Conservation (phyloP, 92 coral and sea anemone genomes). For the Heliopora coerulea region DNA sequence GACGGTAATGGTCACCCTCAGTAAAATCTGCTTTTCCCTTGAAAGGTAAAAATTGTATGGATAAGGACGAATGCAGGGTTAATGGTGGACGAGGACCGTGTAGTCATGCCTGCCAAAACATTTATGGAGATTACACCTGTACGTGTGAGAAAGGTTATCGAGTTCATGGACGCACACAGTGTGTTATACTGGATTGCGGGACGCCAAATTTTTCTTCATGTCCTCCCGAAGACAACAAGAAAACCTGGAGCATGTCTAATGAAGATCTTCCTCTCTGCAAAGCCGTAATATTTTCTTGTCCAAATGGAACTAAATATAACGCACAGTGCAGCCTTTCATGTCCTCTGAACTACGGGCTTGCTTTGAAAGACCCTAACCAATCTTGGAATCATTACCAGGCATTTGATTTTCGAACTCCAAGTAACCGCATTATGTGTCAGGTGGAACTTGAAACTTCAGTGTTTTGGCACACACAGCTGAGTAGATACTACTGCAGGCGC, state of each 20-base stretch:
- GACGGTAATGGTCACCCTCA: too few species aligned
- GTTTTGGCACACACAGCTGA: conserved; percentile 35
- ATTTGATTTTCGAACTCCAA: conserved; percentile 14
- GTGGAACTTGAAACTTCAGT: not conserved
- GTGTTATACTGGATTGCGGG: conserved; percentile 63
- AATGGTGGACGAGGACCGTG: conserved; percentile 71
- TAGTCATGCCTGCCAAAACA: conserved; percentile 68
- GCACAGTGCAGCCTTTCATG: conserved; percentile 64
- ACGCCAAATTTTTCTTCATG: conserved; percentile 49
- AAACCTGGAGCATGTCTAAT: not conserved
- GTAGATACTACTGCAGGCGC: conserved; percentile 73
- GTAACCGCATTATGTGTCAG: conserved; percentile 22
- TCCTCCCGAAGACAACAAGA: conserved; percentile 36
- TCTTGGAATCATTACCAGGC: conserved; percentile 8
- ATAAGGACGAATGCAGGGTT: conserved; percentile 66
- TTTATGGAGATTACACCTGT: conserved; percentile 61
- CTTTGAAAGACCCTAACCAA: conserved; percentile 27
- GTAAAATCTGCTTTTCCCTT: not conserved
- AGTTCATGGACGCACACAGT: conserved; percentile 39
- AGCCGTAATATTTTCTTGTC: conserved; percentile 49
- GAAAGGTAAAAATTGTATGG: conserved; percentile 65
- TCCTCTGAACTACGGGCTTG: conserved; percentile 58
- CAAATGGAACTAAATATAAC: conserved; percentile 63
- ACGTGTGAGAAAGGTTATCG: conserved; percentile 61
- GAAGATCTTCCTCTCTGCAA: conserved; percentile 61